Base-by-base conservation (phyloP, 1,140 invertebrate species). In the Camponotus vicinus region DNA sequence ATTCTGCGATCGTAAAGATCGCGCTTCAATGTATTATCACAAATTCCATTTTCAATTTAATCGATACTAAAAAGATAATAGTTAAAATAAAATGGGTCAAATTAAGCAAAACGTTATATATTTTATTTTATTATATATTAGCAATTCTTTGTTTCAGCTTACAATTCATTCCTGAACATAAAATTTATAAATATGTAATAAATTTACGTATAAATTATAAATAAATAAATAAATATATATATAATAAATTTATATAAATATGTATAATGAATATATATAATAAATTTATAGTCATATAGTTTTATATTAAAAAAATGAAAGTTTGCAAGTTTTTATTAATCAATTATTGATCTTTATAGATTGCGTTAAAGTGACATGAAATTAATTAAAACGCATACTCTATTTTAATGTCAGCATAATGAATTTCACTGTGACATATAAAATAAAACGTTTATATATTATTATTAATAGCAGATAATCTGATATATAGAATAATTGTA, bases 401-500 rank as follows among this genome's bases (percentile, higher is more conserved):
- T 57, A 15, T 0, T 55, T 75, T 76, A 64, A 32, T n/a, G 9
- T 64, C 13, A 45, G 32, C 13, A 13, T n/a, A 37, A 34, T 15
- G 3, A 57, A 2, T 55, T 52, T 52, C 4, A 27, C 27, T n/a
- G 11, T 71, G 34, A 37, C 37, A 37, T 11, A 73, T 37, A 75
- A 75, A 11, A 8, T 15, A 42, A 55, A 55, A 57, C 6, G 52
- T 18, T 4, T 11, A 1, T 34, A 13, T n/a, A 77, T 45, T 34
- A 34, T 49, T 18, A 32, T 63, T 27, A 42, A 64, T 5, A 63
- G 42, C 18, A 49, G 5, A 37, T 34, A 13, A 63, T 64, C 37
- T 42, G 59, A 78, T 78, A n/a, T 18, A 1, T 32, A n/a, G 7
- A 34, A 78, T 78, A 78, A 78, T 78, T 49, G 7, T 21, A 21